Base-by-base conservation (phyloP, 2,113 vertebrate species). In the Anguilla japonica region DNA sequence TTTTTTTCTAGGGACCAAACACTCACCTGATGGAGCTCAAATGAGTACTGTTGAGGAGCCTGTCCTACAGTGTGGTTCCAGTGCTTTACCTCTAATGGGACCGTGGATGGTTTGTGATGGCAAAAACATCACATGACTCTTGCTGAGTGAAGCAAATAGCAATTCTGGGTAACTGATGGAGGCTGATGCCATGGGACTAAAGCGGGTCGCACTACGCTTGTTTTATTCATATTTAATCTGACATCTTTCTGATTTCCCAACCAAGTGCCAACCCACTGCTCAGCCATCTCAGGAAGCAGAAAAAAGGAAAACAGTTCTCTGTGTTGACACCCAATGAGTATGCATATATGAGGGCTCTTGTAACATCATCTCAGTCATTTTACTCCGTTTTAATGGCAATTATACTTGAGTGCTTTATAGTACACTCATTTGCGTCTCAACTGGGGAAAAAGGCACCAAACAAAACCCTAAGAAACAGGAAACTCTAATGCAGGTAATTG, bases 251-350 rank as follows among this genome's bases (percentile, higher is more conserved):
- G 5, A 75, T 75, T 75, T 75, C 71, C 71, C 5, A 75, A 75
- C 34, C 9, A 26, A 75, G 9, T 75, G 71, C 71, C 6, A 34
- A 22, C n/a, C 71, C 26, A n/a, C 26, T 71, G 63, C 5, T 75
- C n/a, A 34, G 9, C 8, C 71, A 29, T 34, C n/a, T 34, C 71
- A 34, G 71, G 71, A 75, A 75, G 5, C 26, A 34, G 0, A 75
- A 75, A 34, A 75, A 75, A 75, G 71, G 71, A 75, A 26, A n/a
- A 75, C 9, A 57, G 84, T 85, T 85, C 84, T 80, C 84, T 80
- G 3, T 29, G 39, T 13, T 39, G 16, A 26, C 7, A 67, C 60
- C 34, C 46, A 80, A 81, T 60, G 75, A 22, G 20, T 43, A 46
- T 41, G 78, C 57, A n/a, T 11, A 41, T 29, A n/a, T 46, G 8